Evolutionary conservation across 2,113 vertebrate species (phyloP).

Genomic region (Myodes glareolus): DNA sequence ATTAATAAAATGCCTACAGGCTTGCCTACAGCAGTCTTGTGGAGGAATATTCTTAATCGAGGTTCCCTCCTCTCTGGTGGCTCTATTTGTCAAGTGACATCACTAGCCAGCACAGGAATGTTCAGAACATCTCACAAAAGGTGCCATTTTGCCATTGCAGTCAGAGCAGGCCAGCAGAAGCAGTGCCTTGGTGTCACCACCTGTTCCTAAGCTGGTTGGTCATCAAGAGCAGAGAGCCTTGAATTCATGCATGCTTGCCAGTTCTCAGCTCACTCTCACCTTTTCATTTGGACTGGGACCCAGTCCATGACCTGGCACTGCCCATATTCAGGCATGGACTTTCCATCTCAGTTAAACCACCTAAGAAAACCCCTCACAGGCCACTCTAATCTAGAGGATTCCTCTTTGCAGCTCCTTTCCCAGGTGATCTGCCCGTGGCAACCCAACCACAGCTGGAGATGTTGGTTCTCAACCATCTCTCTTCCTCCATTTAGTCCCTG

Average conservation of each 20-base stretch:
- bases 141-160: slow-evolving; percentile 93
- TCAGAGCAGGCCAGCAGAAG: slow-evolving; percentile 93
- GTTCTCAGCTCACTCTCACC: background rate
- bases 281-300: background rate
- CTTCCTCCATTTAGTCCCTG: background rate
- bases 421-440: background rate
- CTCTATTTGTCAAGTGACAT: background rate
- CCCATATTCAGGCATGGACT: background rate
- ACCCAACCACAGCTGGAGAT: background rate
- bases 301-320: background rate
- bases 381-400: background rate
- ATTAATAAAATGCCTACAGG: background rate
- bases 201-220: background rate
- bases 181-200: background rate
- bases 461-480: background rate
- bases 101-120: slow-evolving; percentile 84
- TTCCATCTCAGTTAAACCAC: background rate
- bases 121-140: slow-evolving; percentile 93
- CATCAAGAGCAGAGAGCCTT: background rate
- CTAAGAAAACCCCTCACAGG: background rate
- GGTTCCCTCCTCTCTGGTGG: background rate
- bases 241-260: background rate
- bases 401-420: background rate
- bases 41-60: background rate
- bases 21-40: background rate